Percentiles rank a stretch among this genome's conserved stretches.
Evolutionary conservation across 2,797 vertebrate species (phyloP).

Genomic region (Adelosebastes latens): DNA sequence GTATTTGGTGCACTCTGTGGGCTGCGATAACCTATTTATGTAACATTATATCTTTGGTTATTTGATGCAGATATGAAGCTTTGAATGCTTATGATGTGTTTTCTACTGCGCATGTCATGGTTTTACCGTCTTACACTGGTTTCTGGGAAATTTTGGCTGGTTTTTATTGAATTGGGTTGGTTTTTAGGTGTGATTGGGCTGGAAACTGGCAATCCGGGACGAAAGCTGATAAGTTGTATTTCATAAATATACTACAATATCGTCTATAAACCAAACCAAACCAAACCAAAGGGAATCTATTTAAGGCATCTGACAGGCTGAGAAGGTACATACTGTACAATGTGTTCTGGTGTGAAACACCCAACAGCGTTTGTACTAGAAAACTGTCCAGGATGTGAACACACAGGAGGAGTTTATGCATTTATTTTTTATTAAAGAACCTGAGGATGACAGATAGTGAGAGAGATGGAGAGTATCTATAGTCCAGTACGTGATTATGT

Average conservation of each 20-base stretch:
- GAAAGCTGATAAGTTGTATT: too few species aligned
- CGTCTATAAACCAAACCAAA: background rate
- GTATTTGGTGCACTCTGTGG: too few species aligned
- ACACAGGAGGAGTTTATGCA: background rate
- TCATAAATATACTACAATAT: background rate
- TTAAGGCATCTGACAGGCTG: fast-evolving
- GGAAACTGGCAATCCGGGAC: too few species aligned
- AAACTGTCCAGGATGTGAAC: background rate
- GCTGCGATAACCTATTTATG: too few species aligned
- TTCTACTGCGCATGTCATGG: too few species aligned
- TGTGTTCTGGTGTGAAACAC: background rate
- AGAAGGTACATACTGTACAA: background rate
- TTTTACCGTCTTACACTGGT: fast-evolving
- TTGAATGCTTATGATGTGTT: too few species aligned
- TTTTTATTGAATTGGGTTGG: too few species aligned
- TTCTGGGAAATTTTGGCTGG: too few species aligned
- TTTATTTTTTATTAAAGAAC: slow-evolving; percentile 35
- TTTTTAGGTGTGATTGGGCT: too few species aligned
- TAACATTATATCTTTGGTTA: too few species aligned
- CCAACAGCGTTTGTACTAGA: background rate
- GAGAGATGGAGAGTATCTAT: slow-evolving; percentile 1
- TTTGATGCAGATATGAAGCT: too few species aligned
- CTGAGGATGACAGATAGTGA: slow-evolving; percentile 13
- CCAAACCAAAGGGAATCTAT: background rate
- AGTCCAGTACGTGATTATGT: background rate